Conservation (phyloP, 2,797 vertebrate species). For the Manis crassicaudata region DNA sequence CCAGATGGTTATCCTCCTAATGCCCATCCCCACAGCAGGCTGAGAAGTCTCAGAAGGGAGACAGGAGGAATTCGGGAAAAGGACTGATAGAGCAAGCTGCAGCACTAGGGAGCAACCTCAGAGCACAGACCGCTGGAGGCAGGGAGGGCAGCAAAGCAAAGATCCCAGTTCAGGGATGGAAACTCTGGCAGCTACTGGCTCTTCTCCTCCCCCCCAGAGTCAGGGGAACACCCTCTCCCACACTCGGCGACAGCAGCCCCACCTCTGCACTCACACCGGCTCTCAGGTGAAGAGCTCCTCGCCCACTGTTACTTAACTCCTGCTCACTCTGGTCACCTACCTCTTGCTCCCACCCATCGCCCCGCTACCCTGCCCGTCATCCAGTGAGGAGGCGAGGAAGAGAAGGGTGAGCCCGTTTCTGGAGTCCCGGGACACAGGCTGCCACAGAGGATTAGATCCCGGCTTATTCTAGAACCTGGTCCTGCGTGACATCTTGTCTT, state of each 20-base stretch:
- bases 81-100: neutral
- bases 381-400: neutral
- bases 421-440: neutral
- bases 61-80: neutral
- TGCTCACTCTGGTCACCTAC: neutral
- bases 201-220: neutral
- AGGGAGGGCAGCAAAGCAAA: neutral
- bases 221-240: constrained; percentile 21
- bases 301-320: constrained; percentile 24
- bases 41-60: neutral
- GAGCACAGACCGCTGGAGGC: neutral
- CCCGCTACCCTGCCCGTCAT: constrained; percentile 19
- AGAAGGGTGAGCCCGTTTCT: neutral
- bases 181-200: neutral
- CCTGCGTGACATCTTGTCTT: neutral
- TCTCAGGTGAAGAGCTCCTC: neutral
- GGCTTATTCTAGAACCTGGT: neutral
- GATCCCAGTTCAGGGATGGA: neutral
- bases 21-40: neutral
- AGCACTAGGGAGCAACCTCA: neutral
- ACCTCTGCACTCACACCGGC: neutral
- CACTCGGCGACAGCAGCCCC: constrained; percentile 30
- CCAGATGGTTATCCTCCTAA: neutral
- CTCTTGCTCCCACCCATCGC: neutral
- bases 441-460: neutral